A percentile compares a stretch with the other conserved stretches of the same genome.
Conservation (phyloP, 1,140 invertebrate genomes). For the Alviniconcha marisindica region DNA sequence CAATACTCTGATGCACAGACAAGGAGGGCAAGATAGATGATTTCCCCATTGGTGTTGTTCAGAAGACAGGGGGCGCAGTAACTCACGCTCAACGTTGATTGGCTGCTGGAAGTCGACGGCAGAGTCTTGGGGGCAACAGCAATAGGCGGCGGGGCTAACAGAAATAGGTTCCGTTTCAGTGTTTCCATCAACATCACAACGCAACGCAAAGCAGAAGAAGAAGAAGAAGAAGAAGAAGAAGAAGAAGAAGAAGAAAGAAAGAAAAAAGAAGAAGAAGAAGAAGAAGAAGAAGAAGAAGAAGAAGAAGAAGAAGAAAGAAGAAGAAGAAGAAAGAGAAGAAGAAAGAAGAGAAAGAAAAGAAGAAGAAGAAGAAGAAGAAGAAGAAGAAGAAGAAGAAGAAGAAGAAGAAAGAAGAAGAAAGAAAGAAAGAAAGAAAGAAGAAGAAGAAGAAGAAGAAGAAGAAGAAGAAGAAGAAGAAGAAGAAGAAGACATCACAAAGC, state of each 20-base stretch:
- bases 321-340: not conserved
- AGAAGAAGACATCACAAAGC: not conserved
- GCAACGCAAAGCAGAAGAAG: not conserved
- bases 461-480: constrained; percentile 19
- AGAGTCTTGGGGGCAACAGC: too few relatives aligned
- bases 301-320: constrained; percentile 11
- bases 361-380: constrained; percentile 6
- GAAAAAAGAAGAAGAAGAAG: not conserved
- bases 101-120: not conserved
- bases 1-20: constrained; percentile 31
- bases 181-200: not conserved
- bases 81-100: constrained; percentile 29
- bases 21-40: constrained; percentile 28
- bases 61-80: constrained; percentile 36
- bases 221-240: not conserved
- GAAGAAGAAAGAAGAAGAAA: constrained; percentile 6
- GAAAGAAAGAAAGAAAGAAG: constrained; percentile 15
- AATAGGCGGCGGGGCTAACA: not conserved
- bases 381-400: not conserved
- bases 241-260: not conserved
- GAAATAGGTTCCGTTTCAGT: too few relatives aligned
- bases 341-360: not conserved
- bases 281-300: constrained; percentile 15
- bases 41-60: constrained; percentile 39
- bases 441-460: constrained; percentile 18